Conservation (phyloP, 1,140 invertebrate species). For the Drosophila rufa region DNA sequence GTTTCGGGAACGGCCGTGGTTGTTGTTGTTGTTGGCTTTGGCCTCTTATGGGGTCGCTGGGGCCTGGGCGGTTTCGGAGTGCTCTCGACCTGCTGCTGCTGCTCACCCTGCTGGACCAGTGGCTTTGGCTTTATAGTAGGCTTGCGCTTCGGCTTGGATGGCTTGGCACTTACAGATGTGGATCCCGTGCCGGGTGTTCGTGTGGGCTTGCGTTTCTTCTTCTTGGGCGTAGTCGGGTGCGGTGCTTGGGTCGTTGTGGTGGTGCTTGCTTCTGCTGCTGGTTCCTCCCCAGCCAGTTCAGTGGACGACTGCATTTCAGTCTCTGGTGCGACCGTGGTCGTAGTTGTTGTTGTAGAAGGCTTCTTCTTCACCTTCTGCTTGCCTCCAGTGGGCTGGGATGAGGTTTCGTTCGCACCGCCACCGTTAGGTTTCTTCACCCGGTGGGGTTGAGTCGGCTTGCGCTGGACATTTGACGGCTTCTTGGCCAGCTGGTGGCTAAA, state of each 20-base stretch:
- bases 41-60: slow-evolving; percentile 59
- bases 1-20: slow-evolving; percentile 22
- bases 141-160: slow-evolving; percentile 70
- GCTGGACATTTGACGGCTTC: slow-evolving; percentile 56
- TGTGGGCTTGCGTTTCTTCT: slow-evolving; percentile 78
- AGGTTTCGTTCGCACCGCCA: slow-evolving; percentile 10
- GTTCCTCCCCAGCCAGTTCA: slow-evolving; percentile 21
- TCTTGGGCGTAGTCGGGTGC: slow-evolving; percentile 58
- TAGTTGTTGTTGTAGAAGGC: slow-evolving; percentile 56
- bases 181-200: slow-evolving; percentile 60
- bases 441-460: slow-evolving; percentile 66
- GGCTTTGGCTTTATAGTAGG: slow-evolving; percentile 67
- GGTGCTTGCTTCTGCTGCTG: slow-evolving; percentile 29
- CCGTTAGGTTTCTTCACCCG: slow-evolving; percentile 67
- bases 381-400: slow-evolving; percentile 21
- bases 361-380: slow-evolving; percentile 78
- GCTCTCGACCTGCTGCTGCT: slow-evolving; percentile 39
- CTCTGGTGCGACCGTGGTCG: slow-evolving; percentile 43
- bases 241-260: slow-evolving; percentile 59
- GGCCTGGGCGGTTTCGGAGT: slow-evolving; percentile 50
- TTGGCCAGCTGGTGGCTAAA: slow-evolving; percentile 59
- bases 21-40: slow-evolving; percentile 47
- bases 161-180: slow-evolving; percentile 25
- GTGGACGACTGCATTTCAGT: slow-evolving; percentile 37
- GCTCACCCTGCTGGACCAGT: not conserved